Base-by-base conservation (phyloP, 2,888 invertebrate genomes). In the Salpingus planirostris region DNA sequence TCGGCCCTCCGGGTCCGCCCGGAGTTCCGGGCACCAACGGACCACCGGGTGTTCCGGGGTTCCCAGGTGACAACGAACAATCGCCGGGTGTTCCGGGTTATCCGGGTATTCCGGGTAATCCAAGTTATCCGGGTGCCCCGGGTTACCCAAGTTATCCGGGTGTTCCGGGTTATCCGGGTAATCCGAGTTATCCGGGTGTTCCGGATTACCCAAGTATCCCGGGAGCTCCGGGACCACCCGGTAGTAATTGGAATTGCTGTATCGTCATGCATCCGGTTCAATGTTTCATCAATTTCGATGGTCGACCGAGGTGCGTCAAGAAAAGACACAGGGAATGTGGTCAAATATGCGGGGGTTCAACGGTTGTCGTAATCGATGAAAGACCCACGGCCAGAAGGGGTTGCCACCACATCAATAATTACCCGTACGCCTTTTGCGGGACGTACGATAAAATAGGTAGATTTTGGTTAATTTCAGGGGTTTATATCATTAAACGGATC, bases 391-490 rank as follows among this genome's bases (percentile, higher is more conserved):
- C 7, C n/a, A 23, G 13, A 3, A 3, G n/a, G 10, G 22, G 22
- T 8, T 36, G 36, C 13, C 31, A 36, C 10, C 18, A 13, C 14
- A 11, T 36, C 4, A n/a, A 14, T 13, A 15, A 14, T 11, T 36
- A 24, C 24, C 36, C 36, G n/a, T 36, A 36, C 12, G 11, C 11
- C 5, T 36, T 31, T 18, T 36, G 36, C 21, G 36, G 36, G 8
- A 27, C 31, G 7, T 36, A 36, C 11, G 24, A 21, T 2, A 30
- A 30, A n/a, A 12, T 21, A 36, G 28, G 36, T 36, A n/a, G n/a
- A n/a, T n/a, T n/a, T n/a, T n/a, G n/a, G n/a, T n/a, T n/a, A n/a
- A n/a, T n/a, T n/a, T n/a, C n/a, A n/a, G n/a, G n/a, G n/a, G n/a
- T n/a, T n/a, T n/a, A n/a, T n/a, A n/a, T n/a, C n/a, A n/a, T n/a